Percentiles rank a stretch among this genome's conserved stretches.
phyloP scores from a whole-genome alignment of 2,113 vertebrate genomes.

The Microcebus ravelobensis region DNA sequence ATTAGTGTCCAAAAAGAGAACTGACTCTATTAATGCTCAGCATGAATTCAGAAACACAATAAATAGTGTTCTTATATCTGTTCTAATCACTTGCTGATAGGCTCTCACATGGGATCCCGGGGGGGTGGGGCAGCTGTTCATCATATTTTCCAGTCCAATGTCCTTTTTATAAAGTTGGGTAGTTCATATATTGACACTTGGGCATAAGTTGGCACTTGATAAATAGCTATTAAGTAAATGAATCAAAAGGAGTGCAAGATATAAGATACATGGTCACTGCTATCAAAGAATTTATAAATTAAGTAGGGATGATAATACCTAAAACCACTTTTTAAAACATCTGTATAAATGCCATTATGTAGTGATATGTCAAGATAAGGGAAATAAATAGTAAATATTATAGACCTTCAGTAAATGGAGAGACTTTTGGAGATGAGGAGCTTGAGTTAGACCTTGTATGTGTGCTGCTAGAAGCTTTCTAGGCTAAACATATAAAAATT shows the following conservation, averaged over 20 bases:
- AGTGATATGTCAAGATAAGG: neutral
- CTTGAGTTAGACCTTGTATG: neutral
- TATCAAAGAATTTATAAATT: constrained; percentile 12
- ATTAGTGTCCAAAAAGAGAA: neutral
- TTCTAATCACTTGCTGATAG: neutral
- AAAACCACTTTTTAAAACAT: neutral
- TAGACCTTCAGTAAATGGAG: constrained; percentile 19
- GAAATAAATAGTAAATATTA: neutral
- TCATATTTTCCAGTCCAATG: neutral
- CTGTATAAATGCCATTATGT: neutral
- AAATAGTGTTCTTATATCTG: neutral
- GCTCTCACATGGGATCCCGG: neutral
- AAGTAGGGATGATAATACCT: neutral
- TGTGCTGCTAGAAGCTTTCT: neutral
- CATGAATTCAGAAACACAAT: constrained; percentile 41
- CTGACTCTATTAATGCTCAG: neutral
- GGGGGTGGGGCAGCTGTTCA: neutral
- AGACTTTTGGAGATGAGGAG: neutral
- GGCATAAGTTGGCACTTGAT: neutral
- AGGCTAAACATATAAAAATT: neutral
- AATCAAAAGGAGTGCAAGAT: constrained; percentile 20
- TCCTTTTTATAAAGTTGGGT: constrained; percentile 31
- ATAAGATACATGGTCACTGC: neutral
- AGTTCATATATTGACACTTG: neutral
- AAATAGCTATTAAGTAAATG: neutral